Percentiles rank a stretch among this genome's conserved stretches.
These are phyloP conservation scores for Pygoscelis adeliae DNA, from an alignment of 2,113 vertebrate species.

Conservation along the genomic window DNA sequence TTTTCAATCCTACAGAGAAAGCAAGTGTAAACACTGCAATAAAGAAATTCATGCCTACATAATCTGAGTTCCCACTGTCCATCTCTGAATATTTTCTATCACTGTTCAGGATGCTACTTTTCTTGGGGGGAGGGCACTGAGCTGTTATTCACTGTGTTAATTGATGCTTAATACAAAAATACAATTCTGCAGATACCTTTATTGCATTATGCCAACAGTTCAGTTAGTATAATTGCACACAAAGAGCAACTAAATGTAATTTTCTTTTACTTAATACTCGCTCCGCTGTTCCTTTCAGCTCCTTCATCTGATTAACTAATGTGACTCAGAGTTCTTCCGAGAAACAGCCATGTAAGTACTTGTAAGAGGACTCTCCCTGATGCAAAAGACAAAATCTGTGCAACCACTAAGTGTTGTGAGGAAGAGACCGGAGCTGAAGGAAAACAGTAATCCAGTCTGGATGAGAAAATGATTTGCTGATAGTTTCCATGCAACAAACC, in stretches of 20 bases:
- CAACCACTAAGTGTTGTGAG: background rate
- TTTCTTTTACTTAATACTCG: slow-evolving; percentile 73
- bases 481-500: background rate
- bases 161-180: slow-evolving; percentile 41
- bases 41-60: background rate
- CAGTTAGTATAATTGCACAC: slow-evolving; percentile 76
- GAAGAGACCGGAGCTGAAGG: background rate
- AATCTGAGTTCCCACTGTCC: background rate
- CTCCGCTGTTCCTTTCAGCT: slow-evolving; percentile 68
- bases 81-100: background rate
- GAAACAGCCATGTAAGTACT: slow-evolving; percentile 44
- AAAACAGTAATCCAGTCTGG: background rate
- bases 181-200: slow-evolving; percentile 50
- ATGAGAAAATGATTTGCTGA: background rate
- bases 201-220: slow-evolving; percentile 72
- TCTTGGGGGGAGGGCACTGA: background rate
- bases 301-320: slow-evolving; percentile 78
- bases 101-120: background rate
- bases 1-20: background rate
- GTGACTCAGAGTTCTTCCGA: slow-evolving; percentile 71
- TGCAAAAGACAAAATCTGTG: background rate
- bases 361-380: background rate
- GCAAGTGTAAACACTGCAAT: background rate
- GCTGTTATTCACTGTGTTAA: slow-evolving; percentile 33
- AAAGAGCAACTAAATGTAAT: slow-evolving; percentile 78